A percentile compares a stretch with the other conserved stretches of the same genome.
These are phyloP conservation scores for Phaethornis superciliosus DNA, from an alignment of 2,113 vertebrate species.

Conservation along the genomic window DNA sequence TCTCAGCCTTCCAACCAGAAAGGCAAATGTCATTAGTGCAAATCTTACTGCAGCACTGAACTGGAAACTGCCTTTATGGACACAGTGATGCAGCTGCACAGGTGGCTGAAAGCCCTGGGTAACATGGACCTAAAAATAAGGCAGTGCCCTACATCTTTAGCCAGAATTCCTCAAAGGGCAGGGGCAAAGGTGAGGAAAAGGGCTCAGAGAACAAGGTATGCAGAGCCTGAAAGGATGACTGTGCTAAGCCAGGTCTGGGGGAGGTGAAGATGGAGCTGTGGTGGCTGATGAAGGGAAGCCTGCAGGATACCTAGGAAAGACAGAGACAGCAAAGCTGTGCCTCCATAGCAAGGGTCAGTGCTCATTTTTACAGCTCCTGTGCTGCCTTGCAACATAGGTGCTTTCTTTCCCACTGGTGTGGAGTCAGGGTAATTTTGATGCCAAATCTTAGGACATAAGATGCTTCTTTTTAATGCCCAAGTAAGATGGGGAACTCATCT, in stretches of 20 bases:
- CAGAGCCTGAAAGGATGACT: background rate
- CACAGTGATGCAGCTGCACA: conserved; percentile 30
- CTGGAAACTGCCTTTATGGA: background rate
- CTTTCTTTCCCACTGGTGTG: background rate
- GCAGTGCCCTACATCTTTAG: background rate
- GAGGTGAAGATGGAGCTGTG: background rate
- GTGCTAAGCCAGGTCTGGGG: background rate
- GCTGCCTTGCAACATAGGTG: background rate
- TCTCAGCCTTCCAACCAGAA: background rate
- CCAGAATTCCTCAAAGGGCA: conserved; percentile 22
- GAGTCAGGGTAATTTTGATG: background rate
- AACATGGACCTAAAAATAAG: conserved; percentile 53
- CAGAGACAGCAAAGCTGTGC: background rate
- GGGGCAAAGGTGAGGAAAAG: background rate
- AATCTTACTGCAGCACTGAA: background rate
- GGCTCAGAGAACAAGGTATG: background rate
- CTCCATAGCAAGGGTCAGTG: background rate
- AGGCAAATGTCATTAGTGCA: background rate
- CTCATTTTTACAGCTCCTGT: background rate
- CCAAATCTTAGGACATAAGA: background rate
- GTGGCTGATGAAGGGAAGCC: background rate
- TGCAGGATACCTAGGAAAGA: background rate
- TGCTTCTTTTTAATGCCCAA: background rate
- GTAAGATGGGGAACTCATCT: background rate
- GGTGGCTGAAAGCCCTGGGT: conserved; percentile 49